phyloP scores from a whole-genome alignment of 1,140 invertebrate genomes.

The Doryteuthis pealeii region DNA sequence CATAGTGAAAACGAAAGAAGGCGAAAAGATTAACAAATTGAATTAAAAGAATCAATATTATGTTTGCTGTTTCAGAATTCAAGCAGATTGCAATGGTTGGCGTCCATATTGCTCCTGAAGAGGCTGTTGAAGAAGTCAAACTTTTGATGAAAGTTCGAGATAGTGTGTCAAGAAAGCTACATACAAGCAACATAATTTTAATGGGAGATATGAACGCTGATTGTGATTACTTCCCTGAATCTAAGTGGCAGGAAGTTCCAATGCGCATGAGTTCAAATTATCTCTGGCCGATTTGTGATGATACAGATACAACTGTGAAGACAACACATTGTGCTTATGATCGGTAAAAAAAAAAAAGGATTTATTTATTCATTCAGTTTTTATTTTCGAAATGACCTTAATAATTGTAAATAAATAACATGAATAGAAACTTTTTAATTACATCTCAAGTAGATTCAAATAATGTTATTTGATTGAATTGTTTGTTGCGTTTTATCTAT shows the following conservation, averaged over 20 bases:
- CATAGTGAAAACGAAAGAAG: no score
- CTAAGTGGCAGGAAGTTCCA: constrained; percentile 43
- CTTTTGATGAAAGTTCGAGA: constrained; percentile 42
- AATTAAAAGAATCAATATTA: not conserved
- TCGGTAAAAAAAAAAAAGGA: no score
- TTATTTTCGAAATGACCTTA: not conserved
- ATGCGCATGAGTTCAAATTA: constrained; percentile 47
- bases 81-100: constrained; percentile 43
- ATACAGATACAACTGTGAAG: constrained; percentile 55
- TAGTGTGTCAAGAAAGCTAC: not conserved
- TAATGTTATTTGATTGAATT: no score
- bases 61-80: constrained; percentile 28
- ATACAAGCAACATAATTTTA: constrained; percentile 45
- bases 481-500: no score
- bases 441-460: no score
- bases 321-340: constrained; percentile 57
- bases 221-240: constrained; percentile 49
- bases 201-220: constrained; percentile 60
- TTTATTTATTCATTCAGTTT: no score
- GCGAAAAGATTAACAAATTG: no score
- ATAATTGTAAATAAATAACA: no score
- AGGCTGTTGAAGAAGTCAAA: constrained; percentile 47
- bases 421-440: no score
- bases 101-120: constrained; percentile 45
- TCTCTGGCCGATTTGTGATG: constrained; percentile 54